Evolutionary conservation across 2,888 invertebrate genomes (phyloP), one percentile per base, ranked within the genome.

Genomic region (Carpatolechia fugitivella): DNA sequence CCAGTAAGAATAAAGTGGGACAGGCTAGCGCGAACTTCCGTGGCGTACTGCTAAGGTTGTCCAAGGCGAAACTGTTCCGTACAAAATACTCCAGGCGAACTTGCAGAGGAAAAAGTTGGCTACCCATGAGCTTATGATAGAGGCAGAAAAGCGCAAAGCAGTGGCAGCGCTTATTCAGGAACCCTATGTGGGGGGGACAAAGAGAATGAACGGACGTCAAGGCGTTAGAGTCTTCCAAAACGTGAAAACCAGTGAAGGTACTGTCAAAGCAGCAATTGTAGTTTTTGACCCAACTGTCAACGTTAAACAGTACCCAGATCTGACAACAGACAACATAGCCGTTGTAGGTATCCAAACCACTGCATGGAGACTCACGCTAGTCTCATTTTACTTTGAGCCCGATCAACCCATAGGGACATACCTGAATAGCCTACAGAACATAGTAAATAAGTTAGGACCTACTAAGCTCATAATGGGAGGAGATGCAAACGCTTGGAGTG

Each of bases 161-260:
- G 11, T 18, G 1, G 3, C 56, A 0, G 61, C 61, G 2, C 29
- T 61, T 8, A 30, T 61, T 6, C 61, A 61, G 49, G 59, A 61
- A 18, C 60, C 60, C 0, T 61, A 60, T 16, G 31, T 59, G 1
- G 41, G 41, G 3, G 20, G 18, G 3, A n/a, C n/a, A n/a, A n/a
- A n/a, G 11, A 13, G 1, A 1, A 4, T 1, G 36, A 36, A 13
- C 11, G 10, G 36, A 36, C 11, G 13, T 3, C 11, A 11, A 36
- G 4, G 5, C 13, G 36, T 1, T 14, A 7, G 10, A 18, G 18
- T 5, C 18, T 63, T 1, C 11, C 48, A 16, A 60, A 60, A 31
- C 5, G 38, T n/a, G 11, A 33, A 3, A 3, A 31, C 0, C 11
- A 8, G 8, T 48, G 55, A 31, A 20, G 5, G 0, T 40, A 46